These are phyloP conservation scores for Rhynchonycteris naso DNA, from an alignment of 2,797 vertebrate species.

Conservation along the genomic window DNA sequence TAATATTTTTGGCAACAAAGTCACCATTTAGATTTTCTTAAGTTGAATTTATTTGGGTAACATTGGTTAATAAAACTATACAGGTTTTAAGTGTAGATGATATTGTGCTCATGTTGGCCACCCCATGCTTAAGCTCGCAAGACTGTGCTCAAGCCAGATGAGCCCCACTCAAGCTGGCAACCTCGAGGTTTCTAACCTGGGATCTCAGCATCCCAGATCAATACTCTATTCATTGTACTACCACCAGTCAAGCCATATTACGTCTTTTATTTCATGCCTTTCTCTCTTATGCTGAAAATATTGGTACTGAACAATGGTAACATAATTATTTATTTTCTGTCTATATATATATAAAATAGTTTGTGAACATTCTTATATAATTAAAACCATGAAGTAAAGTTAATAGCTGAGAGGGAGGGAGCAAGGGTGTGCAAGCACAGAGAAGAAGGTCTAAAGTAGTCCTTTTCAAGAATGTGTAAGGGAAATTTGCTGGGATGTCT, in stretches of 20 bases:
- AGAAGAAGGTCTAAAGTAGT: not conserved
- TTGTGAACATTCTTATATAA: not conserved
- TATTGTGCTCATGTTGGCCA: too few relatives aligned
- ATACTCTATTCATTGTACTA: too few relatives aligned
- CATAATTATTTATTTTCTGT: not conserved
- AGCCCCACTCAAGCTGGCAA: too few relatives aligned
- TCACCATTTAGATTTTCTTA: too few relatives aligned
- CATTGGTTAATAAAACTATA: too few relatives aligned
- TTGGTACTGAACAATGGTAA: not conserved
- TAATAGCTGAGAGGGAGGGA: not conserved
- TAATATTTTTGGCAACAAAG: too few relatives aligned
- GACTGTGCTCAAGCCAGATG: too few relatives aligned
- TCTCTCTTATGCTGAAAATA: conserved; percentile 20
- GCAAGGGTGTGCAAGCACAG: not conserved
- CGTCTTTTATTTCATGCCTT: not conserved
- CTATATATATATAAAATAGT: not conserved
- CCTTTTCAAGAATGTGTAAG: not conserved
- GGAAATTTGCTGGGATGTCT: not conserved
- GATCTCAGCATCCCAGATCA: too few relatives aligned
- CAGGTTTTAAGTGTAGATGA: too few relatives aligned
- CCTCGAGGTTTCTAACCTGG: too few relatives aligned
- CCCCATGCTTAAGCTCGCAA: too few relatives aligned
- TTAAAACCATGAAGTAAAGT: not conserved
- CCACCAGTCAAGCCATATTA: not conserved
- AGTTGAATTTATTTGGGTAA: too few relatives aligned